A percentile compares a stretch with the other conserved stretches of the same genome.
Conservation (phyloP, 2,797 vertebrate genomes). For the Octomys mimax region DNA sequence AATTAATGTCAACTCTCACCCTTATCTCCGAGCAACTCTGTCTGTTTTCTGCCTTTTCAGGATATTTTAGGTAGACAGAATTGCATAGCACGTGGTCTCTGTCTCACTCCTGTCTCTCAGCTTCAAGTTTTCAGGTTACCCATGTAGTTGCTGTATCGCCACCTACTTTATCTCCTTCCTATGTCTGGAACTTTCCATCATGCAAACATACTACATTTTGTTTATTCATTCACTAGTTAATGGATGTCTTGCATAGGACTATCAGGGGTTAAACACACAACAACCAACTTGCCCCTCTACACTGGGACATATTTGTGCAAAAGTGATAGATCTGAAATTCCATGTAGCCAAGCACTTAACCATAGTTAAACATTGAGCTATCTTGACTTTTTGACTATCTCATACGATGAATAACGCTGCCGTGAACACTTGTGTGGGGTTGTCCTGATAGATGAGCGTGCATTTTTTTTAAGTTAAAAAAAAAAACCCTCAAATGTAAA, state of each 20-base stretch:
- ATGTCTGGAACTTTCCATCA: neutral
- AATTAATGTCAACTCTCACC: neutral
- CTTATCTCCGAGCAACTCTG: no score
- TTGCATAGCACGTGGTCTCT: neutral
- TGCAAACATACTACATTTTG: no score
- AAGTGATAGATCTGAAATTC: slow-evolving; percentile 20
- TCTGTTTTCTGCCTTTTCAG: neutral
- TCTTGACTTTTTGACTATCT: neutral
- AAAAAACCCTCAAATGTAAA: slow-evolving; percentile 56
- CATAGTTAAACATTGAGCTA: neutral
- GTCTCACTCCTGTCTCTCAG: neutral
- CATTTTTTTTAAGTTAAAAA: slow-evolving; percentile 2
- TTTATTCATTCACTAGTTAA: neutral
- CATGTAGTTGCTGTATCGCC: accelerated
- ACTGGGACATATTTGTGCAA: neutral
- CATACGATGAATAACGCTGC: neutral
- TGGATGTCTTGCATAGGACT: neutral
- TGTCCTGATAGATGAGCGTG: neutral
- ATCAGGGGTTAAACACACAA: neutral
- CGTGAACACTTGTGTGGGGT: neutral
- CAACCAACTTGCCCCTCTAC: neutral
- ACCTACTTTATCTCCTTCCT: neutral
- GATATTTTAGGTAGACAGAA: neutral
- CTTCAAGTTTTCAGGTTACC: neutral
- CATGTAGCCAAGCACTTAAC: neutral